Conservation (phyloP, 1,140 invertebrate species). For the Calephelis nemesis region DNA sequence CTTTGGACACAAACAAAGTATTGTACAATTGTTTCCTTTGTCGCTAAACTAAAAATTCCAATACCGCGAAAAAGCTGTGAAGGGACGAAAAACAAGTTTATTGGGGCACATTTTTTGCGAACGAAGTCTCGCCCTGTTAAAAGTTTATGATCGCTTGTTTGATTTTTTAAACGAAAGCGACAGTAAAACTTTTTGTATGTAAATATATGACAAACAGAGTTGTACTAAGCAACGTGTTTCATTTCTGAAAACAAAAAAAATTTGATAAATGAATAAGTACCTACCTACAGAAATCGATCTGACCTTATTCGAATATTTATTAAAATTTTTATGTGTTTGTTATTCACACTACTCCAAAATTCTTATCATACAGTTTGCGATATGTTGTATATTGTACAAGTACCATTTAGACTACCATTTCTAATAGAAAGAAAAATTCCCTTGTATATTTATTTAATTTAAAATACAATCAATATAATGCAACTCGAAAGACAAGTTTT, state of each 20-base stretch:
- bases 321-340: no score
- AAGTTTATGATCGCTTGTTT: conserved; percentile 52
- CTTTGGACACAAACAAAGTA: conserved; percentile 37
- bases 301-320: no score
- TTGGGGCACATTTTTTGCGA: conserved; percentile 63
- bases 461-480: no score
- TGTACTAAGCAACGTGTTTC: neutral
- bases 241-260: neutral
- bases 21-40: conserved; percentile 38
- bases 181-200: conserved; percentile 63
- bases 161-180: conserved; percentile 49
- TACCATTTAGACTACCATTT: no score
- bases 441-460: no score
- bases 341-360: no score
- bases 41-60: conserved; percentile 47
- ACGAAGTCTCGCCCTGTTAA: conserved; percentile 34
- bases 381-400: no score
- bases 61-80: conserved; percentile 46
- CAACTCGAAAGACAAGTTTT: no score
- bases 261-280: no score
- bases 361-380: no score
- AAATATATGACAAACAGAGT: conserved; percentile 48
- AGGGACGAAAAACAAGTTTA: conserved; percentile 54
- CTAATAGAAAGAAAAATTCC: no score
- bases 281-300: no score